These are phyloP conservation scores for Neelides folsomi DNA, from an alignment of 2,888 invertebrate genomes.

Conservation along the genomic window DNA sequence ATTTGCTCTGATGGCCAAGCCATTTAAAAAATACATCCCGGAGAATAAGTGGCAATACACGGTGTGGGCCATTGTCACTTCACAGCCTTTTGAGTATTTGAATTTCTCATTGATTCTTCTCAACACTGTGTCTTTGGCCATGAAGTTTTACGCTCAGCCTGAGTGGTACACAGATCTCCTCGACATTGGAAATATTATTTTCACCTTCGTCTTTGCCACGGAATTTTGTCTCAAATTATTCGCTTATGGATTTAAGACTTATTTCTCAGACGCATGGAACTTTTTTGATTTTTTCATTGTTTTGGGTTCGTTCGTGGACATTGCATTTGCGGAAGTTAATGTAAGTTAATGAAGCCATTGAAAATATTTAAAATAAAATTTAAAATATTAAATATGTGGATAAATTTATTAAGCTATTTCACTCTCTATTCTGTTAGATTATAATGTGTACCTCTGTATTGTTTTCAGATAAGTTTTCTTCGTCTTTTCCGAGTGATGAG, in stretches of 20 bases:
- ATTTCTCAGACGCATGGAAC: slow-evolving; percentile 45
- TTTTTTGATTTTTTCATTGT: slow-evolving; percentile 44
- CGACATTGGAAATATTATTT: slow-evolving; percentile 48
- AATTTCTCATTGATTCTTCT: slow-evolving; percentile 49
- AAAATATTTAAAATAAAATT: too few species aligned
- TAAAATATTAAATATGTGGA: too few species aligned
- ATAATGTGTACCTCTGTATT: too few species aligned
- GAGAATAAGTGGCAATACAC: slow-evolving; percentile 44
- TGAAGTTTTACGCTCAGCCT: slow-evolving; percentile 44
- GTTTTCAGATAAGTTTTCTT: slow-evolving; percentile 48
- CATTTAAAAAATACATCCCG: slow-evolving; percentile 48
- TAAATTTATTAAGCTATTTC: too few species aligned
- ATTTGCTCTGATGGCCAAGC: slow-evolving; percentile 49
- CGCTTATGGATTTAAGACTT: slow-evolving; percentile 43
- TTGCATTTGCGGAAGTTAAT: slow-evolving; percentile 44
- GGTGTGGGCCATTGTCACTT: slow-evolving; percentile 51
- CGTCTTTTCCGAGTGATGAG: slow-evolving; percentile 51
- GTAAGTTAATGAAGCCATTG: slow-evolving; percentile 37
- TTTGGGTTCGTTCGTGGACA: slow-evolving; percentile 43
- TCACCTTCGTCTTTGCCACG: slow-evolving; percentile 48
- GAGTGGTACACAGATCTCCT: slow-evolving; percentile 41
- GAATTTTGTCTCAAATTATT: slow-evolving; percentile 49
- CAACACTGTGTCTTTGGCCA: slow-evolving; percentile 47
- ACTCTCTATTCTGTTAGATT: too few species aligned
- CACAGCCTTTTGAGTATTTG: slow-evolving; percentile 48